Evolutionary conservation across 2,113 vertebrate genomes (phyloP).

Genomic region (Brachyhypopomus gauderio): DNA sequence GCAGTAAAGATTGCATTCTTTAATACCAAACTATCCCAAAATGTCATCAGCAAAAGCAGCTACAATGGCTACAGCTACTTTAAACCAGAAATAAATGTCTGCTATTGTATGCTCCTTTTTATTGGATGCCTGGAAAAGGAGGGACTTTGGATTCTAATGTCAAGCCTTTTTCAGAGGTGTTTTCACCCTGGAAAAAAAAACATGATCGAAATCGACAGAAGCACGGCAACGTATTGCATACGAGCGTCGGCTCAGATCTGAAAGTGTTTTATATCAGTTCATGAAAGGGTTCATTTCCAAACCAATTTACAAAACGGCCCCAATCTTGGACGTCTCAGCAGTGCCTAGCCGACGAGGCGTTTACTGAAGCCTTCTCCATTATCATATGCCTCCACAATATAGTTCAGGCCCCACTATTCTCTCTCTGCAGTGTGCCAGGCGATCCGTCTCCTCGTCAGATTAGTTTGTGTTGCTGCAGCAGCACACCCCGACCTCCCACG

Average conservation of each 20-base stretch:
- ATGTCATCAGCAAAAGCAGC: not conserved
- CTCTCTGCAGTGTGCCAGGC: not conserved
- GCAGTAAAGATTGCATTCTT: not conserved
- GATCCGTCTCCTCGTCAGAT: constrained; percentile 36
- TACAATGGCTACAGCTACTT: not conserved
- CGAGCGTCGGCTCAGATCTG: too few species aligned
- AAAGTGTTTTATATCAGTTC: constrained; percentile 1
- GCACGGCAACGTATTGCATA: not conserved
- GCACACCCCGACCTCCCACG: constrained; percentile 14
- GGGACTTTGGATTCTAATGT: not conserved
- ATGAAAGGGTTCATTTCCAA: constrained; percentile 7
- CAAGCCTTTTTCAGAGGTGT: not conserved
- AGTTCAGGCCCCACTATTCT: not conserved
- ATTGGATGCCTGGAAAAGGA: not conserved
- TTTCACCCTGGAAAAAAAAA: not conserved
- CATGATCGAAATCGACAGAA: not conserved
- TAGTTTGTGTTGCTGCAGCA: constrained; percentile 10
- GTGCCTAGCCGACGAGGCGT: not conserved
- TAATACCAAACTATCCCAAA: too few species aligned
- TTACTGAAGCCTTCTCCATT: not conserved
- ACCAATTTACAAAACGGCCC: not conserved
- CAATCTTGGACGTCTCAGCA: not conserved
- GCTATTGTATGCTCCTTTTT: not conserved
- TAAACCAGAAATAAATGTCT: not conserved
- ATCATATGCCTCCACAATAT: not conserved